Percentiles rank a stretch among this genome's conserved stretches.
Conservation (phyloP, 2,113 vertebrate species). For the Columba livia region DNA sequence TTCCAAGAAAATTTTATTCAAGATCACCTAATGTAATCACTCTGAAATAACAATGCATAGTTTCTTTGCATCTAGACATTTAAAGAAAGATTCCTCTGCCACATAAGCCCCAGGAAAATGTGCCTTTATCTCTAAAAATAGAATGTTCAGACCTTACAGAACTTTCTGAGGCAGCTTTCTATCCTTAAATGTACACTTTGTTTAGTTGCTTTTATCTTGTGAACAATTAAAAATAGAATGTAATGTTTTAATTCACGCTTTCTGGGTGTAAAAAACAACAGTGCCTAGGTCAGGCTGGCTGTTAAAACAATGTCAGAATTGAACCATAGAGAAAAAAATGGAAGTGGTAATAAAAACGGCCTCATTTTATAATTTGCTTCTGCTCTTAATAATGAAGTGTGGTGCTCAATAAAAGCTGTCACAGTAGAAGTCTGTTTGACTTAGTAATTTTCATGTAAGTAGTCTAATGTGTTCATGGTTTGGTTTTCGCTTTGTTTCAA, state of each 20-base stretch:
- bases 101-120: not conserved
- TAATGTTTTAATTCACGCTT: not conserved
- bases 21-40: not conserved
- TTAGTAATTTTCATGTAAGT: not conserved
- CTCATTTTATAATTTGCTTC: not conserved
- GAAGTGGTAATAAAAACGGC: not conserved
- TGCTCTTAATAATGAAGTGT: not conserved
- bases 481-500: not conserved
- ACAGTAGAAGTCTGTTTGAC: not conserved
- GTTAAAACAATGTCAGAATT: not conserved
- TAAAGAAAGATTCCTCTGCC: not conserved
- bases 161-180: not conserved
- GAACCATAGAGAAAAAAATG: not conserved
- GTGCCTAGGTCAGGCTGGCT: not conserved
- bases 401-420: not conserved
- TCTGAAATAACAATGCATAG: not conserved
- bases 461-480: accelerated
- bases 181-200: not conserved
- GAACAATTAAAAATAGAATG: not conserved
- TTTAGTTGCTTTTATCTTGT: not conserved
- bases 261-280: not conserved
- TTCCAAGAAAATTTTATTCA: not conserved
- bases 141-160: not conserved
- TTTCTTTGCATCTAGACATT: not conserved
- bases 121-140: not conserved